Evolutionary conservation across 1,140 invertebrate species (phyloP).

Genomic region (Thaumetopoea pityocampa): DNA sequence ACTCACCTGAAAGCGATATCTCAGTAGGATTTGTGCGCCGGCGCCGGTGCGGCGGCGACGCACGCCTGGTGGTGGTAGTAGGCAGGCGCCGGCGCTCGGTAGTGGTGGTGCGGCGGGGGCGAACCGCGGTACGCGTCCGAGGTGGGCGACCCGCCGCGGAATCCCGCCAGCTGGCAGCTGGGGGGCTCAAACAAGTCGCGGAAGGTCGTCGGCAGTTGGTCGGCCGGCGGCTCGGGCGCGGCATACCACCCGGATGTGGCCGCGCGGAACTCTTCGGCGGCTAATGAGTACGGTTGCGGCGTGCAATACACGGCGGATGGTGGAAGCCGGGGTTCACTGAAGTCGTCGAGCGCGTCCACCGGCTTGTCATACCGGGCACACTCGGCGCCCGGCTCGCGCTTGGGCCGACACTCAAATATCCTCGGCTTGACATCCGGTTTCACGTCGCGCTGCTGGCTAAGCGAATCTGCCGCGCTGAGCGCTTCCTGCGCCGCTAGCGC

Average conservation of each 20-base stretch:
- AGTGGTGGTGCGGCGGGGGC: constrained; percentile 60
- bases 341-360: constrained; percentile 61
- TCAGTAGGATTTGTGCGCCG: constrained; percentile 70
- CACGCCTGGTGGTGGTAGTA: constrained; percentile 77
- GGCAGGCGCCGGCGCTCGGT: constrained; percentile 65
- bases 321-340: constrained; percentile 68
- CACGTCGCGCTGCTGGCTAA: constrained; percentile 68
- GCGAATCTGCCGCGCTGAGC: constrained; percentile 55
- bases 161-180: constrained; percentile 78
- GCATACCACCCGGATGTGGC: constrained; percentile 77
- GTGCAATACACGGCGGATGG: constrained; percentile 69
- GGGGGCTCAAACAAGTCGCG: constrained; percentile 67
- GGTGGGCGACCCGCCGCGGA: constrained; percentile 73
- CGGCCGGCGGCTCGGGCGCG: constrained; percentile 75
- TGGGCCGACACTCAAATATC: constrained; percentile 79
- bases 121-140: constrained; percentile 73
- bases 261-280: constrained; percentile 72
- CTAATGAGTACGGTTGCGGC: constrained; percentile 74
- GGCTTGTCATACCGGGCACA: constrained; percentile 74
- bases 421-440: constrained; percentile 76
- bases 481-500: constrained; percentile 75
- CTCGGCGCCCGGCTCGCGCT: constrained; percentile 80
- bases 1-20: constrained; percentile 55
- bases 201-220: constrained; percentile 62
- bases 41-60: constrained; percentile 57